Conservation (phyloP, 2,888 invertebrate species). For the Lasiommata megera region DNA sequence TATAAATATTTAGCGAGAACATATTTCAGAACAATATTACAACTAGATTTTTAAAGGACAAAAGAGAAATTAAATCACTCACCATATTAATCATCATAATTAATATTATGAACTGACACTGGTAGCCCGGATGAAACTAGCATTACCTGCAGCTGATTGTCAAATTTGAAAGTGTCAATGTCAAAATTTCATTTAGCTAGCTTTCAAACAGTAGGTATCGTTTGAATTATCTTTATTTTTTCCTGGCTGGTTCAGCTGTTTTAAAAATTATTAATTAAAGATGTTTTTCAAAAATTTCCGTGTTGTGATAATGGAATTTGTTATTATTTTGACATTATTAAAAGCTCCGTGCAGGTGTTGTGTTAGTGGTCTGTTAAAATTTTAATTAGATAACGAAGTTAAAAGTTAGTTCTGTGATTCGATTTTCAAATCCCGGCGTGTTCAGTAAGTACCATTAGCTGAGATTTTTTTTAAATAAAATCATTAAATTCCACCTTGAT, state of each 20-base stretch:
- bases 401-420: background rate
- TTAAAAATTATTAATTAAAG: no score
- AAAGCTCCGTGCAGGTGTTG: no score
- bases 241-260: conserved; percentile 13
- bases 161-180: background rate
- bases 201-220: background rate
- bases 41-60: no score
- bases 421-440: conserved; percentile 13
- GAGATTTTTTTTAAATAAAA: conserved; percentile 2
- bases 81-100: no score
- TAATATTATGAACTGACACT: no score
- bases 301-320: no score
- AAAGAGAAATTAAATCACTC: no score
- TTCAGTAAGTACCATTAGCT: background rate
- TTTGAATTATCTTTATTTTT: background rate
- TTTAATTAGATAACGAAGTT: background rate
- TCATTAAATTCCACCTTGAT: background rate
- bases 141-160: background rate
- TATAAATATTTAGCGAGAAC: no score
- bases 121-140: background rate
- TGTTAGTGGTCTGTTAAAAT: background rate
- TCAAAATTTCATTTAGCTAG: background rate
- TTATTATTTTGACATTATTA: no score
- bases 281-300: background rate
- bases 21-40: no score